phyloP scores from a whole-genome alignment of 2,113 vertebrate genomes.

The Crotophaga sulcirostris region DNA sequence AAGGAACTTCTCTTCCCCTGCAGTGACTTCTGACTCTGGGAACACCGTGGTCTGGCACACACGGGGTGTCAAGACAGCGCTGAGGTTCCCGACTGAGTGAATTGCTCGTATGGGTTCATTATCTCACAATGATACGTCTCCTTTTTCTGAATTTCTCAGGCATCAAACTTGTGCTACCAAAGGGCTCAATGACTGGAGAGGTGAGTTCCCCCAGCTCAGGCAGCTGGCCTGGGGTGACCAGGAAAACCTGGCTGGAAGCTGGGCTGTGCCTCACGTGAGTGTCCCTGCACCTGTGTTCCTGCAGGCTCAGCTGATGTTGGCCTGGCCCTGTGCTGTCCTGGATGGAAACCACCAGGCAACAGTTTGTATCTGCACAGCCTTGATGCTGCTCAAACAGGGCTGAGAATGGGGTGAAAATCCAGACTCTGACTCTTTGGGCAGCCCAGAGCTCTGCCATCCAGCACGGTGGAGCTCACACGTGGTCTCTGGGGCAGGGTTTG shows the following conservation, averaged over 20 bases:
- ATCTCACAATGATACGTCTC: slow-evolving; percentile 12
- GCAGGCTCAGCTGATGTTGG: background rate
- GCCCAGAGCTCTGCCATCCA: background rate
- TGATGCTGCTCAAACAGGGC: background rate
- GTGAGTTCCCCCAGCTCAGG: background rate
- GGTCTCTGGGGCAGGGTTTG: background rate
- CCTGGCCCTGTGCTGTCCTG: background rate
- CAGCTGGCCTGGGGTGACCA: background rate
- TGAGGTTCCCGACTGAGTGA: background rate
- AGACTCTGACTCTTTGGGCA: background rate
- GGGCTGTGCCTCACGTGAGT: background rate
- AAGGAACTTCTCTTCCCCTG: slow-evolving; percentile 2
- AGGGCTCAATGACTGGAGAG: slow-evolving; percentile 30
- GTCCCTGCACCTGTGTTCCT: background rate
- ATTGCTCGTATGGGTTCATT: slow-evolving; percentile 24
- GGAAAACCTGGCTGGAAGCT: background rate
- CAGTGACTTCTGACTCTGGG: slow-evolving; percentile 13
- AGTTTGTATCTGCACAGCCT: background rate
- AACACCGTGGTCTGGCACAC: background rate
- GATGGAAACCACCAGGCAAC: background rate
- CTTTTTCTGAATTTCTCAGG: slow-evolving; percentile 51
- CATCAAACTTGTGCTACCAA: slow-evolving; percentile 41
- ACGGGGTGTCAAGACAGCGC: background rate
- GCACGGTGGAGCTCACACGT: accelerated
- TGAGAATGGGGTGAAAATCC: background rate